These are phyloP conservation scores for Matsumyia berberina DNA, from an alignment of 2,888 invertebrate species.

Conservation along the genomic window DNA sequence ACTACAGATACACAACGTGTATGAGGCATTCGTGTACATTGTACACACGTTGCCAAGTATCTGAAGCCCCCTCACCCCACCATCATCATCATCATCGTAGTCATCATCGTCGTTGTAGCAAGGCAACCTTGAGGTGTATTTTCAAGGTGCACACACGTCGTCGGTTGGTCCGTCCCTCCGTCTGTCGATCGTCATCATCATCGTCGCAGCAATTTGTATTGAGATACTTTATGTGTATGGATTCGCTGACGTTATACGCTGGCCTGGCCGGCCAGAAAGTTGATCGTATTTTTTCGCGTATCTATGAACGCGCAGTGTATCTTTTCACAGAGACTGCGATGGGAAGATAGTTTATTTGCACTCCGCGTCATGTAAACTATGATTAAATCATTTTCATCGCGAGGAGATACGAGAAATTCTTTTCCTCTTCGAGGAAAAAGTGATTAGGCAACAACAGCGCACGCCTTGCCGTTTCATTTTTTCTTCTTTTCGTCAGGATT, in stretches of 20 bases:
- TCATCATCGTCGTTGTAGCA: conserved; percentile 20
- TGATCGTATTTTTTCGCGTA: conserved; percentile 32
- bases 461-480: not conserved
- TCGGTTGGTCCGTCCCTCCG: conserved; percentile 17
- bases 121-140: conserved; percentile 81
- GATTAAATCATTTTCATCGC: conserved; percentile 36
- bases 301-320: conserved; percentile 8
- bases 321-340: not conserved
- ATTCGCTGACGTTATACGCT: conserved; percentile 8
- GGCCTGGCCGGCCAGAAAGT: conserved; percentile 4
- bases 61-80: conserved; percentile 29
- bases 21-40: too few species aligned
- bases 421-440: not conserved
- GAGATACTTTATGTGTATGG: conserved; percentile 31
- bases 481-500: conserved; percentile 3
- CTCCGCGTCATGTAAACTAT: conserved; percentile 41
- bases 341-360: conserved; percentile 10
- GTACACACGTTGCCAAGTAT: conserved; percentile 25
- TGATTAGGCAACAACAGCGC: not conserved
- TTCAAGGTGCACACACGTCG: conserved; percentile 81
- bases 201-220: not conserved
- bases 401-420: not conserved
- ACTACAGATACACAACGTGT: too few species aligned
- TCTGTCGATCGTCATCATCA: not conserved
- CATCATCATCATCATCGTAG: conserved; percentile 13